phyloP scores from a whole-genome alignment of 2,113 vertebrate genomes.

The Hypanus sabinus region DNA sequence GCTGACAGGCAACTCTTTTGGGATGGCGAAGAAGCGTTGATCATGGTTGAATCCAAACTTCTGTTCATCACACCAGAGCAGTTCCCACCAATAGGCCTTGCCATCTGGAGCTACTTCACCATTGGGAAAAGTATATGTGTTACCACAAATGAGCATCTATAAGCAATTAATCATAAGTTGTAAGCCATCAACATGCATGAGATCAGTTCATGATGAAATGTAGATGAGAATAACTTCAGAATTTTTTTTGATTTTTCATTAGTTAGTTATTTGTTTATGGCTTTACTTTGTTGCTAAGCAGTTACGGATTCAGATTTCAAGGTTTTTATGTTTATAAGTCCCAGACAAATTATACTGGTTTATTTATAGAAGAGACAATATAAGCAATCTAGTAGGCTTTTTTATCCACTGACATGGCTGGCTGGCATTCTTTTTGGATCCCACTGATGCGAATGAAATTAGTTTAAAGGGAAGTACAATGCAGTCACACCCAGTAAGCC shows the following conservation, averaged over 20 bases:
- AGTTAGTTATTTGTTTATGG: slow-evolving; percentile 19
- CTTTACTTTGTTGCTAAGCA: slow-evolving; percentile 18
- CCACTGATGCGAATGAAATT: slow-evolving; percentile 29
- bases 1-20: neutral
- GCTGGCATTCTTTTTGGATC: neutral
- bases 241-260: slow-evolving; percentile 9
- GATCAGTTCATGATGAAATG: neutral
- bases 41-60: neutral
- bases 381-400: slow-evolving; percentile 10
- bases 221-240: neutral
- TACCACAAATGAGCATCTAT: neutral
- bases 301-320: neutral
- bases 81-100: neutral
- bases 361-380: neutral
- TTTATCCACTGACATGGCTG: slow-evolving; percentile 4
- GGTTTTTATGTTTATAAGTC: neutral
- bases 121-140: neutral
- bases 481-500: neutral
- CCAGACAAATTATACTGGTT: slow-evolving; percentile 26
- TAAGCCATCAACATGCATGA: neutral
- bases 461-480: slow-evolving; percentile 4
- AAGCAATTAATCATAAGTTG: slow-evolving; percentile 18
- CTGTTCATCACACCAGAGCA: neutral
- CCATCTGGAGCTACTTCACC: neutral
- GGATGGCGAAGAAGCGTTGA: neutral